A percentile compares a stretch with the other conserved stretches of the same genome.
Conservation (phyloP, 30 jellyfish, hydroid and myxozoan genomes). For the Pseudorhiza aurosa region DNA sequence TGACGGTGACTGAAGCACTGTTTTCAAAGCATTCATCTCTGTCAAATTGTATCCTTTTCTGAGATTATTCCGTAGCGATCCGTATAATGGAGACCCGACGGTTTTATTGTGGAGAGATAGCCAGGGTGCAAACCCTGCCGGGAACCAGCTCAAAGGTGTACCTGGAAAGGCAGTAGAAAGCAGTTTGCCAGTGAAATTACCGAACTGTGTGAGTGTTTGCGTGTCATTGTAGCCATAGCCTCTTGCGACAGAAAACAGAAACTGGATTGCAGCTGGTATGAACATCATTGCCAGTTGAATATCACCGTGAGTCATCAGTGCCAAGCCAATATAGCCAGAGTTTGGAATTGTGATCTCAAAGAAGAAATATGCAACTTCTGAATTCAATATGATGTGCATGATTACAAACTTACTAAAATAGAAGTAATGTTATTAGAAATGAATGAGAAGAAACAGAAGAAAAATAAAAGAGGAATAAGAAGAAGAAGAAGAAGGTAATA, state of each 20-base stretch:
- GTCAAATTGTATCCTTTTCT: conserved; percentile 18
- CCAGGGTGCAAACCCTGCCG: conserved; percentile 69
- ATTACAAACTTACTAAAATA: too few species aligned
- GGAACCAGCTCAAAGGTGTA: conserved; percentile 54
- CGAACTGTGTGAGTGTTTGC: conserved; percentile 22
- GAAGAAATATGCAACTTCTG: too few species aligned
- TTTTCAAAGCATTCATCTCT: conserved; percentile 61
- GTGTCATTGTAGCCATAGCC: not conserved
- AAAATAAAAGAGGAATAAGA: too few species aligned
- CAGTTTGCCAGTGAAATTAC: conserved; percentile 12
- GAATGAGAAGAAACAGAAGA: too few species aligned
- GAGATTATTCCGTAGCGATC: not conserved
- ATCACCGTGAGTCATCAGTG: conserved; percentile 65
- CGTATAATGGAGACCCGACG: conserved; percentile 14
- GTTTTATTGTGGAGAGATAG: conserved; percentile 11
- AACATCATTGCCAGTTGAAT: conserved; percentile 20
- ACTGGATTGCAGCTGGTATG: conserved; percentile 26
- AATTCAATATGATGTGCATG: too few species aligned
- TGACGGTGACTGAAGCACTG: conserved; percentile 36
- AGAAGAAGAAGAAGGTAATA: not conserved
- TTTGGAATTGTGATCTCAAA: conserved; percentile 62
- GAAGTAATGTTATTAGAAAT: too few species aligned
- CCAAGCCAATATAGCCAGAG: conserved; percentile 51
- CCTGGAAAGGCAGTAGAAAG: not conserved
- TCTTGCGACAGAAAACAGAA: conserved; percentile 1